Conservation (phyloP, 2,797 vertebrate species). For the Bufotes viridis region DNA sequence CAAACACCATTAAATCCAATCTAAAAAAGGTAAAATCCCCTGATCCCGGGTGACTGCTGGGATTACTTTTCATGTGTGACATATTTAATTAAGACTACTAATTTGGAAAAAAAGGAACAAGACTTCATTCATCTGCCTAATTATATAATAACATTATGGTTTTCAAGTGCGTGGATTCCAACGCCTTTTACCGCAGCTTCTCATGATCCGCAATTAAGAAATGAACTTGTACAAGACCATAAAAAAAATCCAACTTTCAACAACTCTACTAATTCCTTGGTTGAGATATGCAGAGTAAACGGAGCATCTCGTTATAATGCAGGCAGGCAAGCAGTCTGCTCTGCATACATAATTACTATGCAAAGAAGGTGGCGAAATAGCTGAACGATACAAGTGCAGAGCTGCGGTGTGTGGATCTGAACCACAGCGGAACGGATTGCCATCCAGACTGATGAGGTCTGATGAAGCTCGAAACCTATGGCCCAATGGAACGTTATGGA, state of each 20-base stretch:
- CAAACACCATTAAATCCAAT: not conserved
- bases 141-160: slow-evolving; percentile 16
- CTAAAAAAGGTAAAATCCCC: not conserved
- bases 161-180: not conserved
- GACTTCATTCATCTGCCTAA: not conserved
- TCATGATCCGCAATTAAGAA: slow-evolving; percentile 22
- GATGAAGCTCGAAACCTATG: not conserved
- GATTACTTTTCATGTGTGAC: slow-evolving; percentile 5
- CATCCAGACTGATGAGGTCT: not conserved
- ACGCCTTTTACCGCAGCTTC: not conserved
- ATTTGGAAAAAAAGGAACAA: not conserved
- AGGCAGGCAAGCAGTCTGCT: slow-evolving; percentile 14
- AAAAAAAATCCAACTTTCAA: slow-evolving; percentile 11
- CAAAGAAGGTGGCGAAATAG: not conserved
- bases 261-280: slow-evolving; percentile 17
- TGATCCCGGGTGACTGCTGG: not conserved
- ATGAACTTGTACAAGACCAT: not conserved
- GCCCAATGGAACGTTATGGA: slow-evolving; percentile 14
- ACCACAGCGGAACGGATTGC: slow-evolving; percentile 36
- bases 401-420: not conserved
- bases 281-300: slow-evolving; percentile 29
- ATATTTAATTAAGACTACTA: slow-evolving; percentile 30
- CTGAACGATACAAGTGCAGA: not conserved
- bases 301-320: slow-evolving; percentile 26
- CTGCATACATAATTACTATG: slow-evolving; percentile 41